phyloP scores from a whole-genome alignment of 2,888 invertebrate genomes.

The Lathronympha strigana region DNA sequence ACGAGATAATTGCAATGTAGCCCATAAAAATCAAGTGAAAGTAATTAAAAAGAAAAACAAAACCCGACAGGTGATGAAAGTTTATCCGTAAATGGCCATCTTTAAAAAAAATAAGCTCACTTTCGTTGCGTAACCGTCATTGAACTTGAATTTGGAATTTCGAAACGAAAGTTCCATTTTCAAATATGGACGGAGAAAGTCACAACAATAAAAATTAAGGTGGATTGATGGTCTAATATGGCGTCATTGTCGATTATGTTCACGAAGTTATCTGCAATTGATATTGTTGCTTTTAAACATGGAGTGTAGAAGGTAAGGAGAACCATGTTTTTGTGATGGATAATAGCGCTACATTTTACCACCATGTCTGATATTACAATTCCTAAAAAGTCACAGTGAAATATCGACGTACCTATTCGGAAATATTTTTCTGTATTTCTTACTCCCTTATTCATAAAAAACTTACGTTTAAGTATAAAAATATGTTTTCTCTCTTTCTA shows the following conservation, averaged over 20 bases:
- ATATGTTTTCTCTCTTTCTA: too few species aligned
- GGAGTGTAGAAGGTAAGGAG: too few species aligned
- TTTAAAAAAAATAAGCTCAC: conserved; percentile 40
- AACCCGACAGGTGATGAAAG: conserved; percentile 40
- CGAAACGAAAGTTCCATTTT: conserved; percentile 47
- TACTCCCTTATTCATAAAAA: too few species aligned
- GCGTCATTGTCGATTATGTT: conserved; percentile 49
- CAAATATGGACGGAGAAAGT: conserved; percentile 53
- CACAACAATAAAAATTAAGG: conserved; percentile 57
- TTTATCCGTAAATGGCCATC: conserved; percentile 49
- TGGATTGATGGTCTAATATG: conserved; percentile 62
- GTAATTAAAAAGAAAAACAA: conserved; percentile 42
- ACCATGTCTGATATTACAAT: too few species aligned
- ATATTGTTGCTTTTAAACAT: conserved; percentile 6
- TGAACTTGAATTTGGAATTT: conserved; percentile 66
- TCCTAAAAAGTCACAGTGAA: too few species aligned
- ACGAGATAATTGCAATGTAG: conserved; percentile 30
- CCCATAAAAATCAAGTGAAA: conserved; percentile 46
- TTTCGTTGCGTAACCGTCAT: conserved; percentile 53
- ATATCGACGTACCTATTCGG: too few species aligned
- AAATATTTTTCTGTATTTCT: too few species aligned
- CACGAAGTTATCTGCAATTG: conserved; percentile 19
- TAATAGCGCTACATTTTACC: too few species aligned
- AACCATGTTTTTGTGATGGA: too few species aligned
- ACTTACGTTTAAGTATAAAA: too few species aligned